Base-by-base conservation (phyloP, 2,113 vertebrate genomes). In the Scomber japonicus region DNA sequence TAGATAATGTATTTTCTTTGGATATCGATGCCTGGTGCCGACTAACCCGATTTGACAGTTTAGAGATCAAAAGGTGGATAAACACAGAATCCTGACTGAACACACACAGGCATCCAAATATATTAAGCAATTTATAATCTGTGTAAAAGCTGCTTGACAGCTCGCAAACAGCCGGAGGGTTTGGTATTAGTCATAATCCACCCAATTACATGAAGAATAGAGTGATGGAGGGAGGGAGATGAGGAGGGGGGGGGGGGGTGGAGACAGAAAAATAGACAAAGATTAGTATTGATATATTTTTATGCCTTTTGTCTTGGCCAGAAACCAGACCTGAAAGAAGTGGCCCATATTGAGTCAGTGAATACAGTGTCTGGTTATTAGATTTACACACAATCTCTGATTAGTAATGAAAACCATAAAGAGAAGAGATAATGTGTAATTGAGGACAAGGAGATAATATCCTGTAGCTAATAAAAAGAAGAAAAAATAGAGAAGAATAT, bases 171-270 rank as follows among this genome's bases (percentile, higher is more conserved):
- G 75, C 84, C 40, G 2, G 62, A 74, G 78, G 84, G 68, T 63
- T 77, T 77, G 68, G 80, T 63, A 71, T 84, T 87, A 84, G 76
- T 85, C 72, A 79, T 83, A 86, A 88, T 84, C 81, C 63, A 48
- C 24, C 65, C 65, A 88, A 81, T 84, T 84, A 80, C 65, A 89
- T 57, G 79, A 88, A 63, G 71, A 72, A 83, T 75, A 56, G 67
- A 54, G 60, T 6, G 49, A 72, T 60, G 71, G 61, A 44, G 56
- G 45, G 59, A 19, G 60, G 27, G 30, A 62, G 46, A 69, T 2
- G 8, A 40, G 8, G 35, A 40, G 9, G 6, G 12, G 50, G 17
- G 65, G 17, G 35, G 56, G 21, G 24, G 24, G 3, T 3, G 72
- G 59, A 51, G 69, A 61, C 56, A 46, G 67, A 63, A 80, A 53